Evolutionary conservation across 2,113 vertebrate species (phyloP).

Genomic region (Theropithecus gelada): DNA sequence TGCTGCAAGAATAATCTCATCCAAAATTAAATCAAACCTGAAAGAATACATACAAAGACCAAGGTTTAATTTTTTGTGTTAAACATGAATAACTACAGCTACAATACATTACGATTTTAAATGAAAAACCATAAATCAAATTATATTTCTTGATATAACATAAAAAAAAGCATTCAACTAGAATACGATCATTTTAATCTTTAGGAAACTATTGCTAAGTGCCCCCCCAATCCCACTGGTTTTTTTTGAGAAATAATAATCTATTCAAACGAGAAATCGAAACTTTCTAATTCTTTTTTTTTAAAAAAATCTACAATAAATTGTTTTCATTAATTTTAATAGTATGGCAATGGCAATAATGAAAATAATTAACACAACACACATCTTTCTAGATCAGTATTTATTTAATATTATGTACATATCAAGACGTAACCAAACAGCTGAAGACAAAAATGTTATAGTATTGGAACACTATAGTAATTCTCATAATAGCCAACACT

Average conservation of each 20-base stretch:
- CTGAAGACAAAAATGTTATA: background rate
- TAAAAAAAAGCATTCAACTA: constrained; percentile 15
- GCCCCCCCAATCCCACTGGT: background rate
- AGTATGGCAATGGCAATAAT: background rate
- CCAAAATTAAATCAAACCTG: constrained; percentile 83
- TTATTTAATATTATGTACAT: background rate
- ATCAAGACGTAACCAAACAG: constrained; percentile 1
- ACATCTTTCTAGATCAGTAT: background rate
- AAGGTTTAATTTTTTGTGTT: constrained; percentile 55
- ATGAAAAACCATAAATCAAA: constrained; percentile 24
- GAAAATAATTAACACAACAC: constrained; percentile 40
- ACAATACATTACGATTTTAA: constrained; percentile 44
- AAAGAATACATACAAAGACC: constrained; percentile 74
- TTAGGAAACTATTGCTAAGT: background rate
- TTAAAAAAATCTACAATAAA: background rate
- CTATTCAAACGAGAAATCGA: constrained; percentile 27
- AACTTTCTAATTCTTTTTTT: background rate
- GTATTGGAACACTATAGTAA: background rate
- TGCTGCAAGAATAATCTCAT: constrained; percentile 78
- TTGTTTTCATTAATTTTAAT: constrained; percentile 32
- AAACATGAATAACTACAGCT: background rate
- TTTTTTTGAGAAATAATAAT: background rate
- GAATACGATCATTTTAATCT: background rate
- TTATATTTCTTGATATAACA: constrained; percentile 10
- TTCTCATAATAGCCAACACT: background rate